Evolutionary conservation across 92 coral and sea anemone species (phyloP).

Genomic region (Zoanthus sansibaricus): DNA sequence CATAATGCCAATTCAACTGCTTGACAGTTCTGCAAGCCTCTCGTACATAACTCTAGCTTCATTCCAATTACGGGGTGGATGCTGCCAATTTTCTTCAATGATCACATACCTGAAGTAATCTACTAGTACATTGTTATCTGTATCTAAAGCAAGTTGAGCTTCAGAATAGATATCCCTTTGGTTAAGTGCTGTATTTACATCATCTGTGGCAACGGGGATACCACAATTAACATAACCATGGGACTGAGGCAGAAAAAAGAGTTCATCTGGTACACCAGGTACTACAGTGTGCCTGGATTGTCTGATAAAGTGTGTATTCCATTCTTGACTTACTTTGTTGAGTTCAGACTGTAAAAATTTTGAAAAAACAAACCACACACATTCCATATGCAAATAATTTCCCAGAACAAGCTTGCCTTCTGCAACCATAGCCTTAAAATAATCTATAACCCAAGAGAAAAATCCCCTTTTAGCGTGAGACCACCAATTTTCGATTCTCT

Average conservation of each 20-base stretch:
- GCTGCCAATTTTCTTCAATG: too few species aligned
- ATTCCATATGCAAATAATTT: constrained; percentile 48
- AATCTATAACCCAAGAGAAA: constrained; percentile 63
- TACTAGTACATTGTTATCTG: too few species aligned
- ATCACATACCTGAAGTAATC: too few species aligned
- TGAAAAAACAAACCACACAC: not conserved
- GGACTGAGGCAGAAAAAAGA: constrained; percentile 68
- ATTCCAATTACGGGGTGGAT: too few species aligned
- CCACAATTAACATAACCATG: constrained; percentile 60
- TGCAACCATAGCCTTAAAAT: constrained; percentile 61
- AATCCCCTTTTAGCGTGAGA: constrained; percentile 54
- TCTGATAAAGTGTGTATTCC: constrained; percentile 67
- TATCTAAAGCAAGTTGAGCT: not conserved
- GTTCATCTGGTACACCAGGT: constrained; percentile 35
- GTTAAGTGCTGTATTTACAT: too few species aligned
- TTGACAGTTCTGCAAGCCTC: too few species aligned
- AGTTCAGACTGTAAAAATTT: not conserved
- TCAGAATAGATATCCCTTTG: constrained; percentile 32
- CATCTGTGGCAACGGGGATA: too few species aligned
- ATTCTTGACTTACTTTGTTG: constrained; percentile 63
- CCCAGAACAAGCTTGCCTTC: constrained; percentile 60
- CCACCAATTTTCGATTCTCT: constrained; percentile 67
- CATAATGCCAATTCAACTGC: too few species aligned
- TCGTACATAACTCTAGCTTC: too few species aligned
- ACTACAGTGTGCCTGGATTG: constrained; percentile 28